phyloP scores from a whole-genome alignment of 2,888 invertebrate genomes.

The Cyaniris semiargus region DNA sequence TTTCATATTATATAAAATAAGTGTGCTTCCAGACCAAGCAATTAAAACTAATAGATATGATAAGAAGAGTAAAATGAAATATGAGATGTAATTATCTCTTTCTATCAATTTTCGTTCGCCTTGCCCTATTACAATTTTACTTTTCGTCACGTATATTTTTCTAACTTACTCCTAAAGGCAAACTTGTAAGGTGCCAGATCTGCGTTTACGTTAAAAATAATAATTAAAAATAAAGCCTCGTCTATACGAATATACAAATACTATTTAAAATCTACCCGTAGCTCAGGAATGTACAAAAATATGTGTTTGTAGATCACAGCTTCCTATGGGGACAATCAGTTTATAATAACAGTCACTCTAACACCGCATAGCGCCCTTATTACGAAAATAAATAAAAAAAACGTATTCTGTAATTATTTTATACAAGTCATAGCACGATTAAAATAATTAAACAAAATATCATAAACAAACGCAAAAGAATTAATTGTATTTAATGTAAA shows the following conservation, averaged over 20 bases:
- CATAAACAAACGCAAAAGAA: too few species aligned
- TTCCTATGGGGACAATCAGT: conserved; percentile 17
- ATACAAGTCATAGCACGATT: too few species aligned
- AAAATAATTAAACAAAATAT: too few species aligned
- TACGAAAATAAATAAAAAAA: neutral
- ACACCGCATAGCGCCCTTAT: neutral
- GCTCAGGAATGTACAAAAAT: conserved; percentile 77
- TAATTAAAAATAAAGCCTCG: neutral
- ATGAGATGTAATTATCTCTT: neutral
- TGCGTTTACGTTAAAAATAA: neutral
- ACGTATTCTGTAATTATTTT: too few species aligned
- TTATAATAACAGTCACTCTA: conserved; percentile 6
- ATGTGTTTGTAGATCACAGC: conserved; percentile 70
- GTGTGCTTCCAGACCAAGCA: too few species aligned
- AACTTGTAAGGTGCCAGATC: neutral
- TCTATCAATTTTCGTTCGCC: neutral
- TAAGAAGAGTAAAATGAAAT: neutral
- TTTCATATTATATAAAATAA: too few species aligned
- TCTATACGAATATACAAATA: conserved; percentile 18
- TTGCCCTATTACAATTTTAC: neutral
- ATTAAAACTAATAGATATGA: neutral
- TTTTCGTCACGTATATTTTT: neutral
- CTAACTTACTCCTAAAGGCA: neutral
- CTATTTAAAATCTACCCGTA: conserved; percentile 64
- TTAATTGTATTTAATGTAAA: too few species aligned